Percentiles rank a stretch among this genome's conserved stretches.
Evolutionary conservation across 2,797 vertebrate species (phyloP).

Genomic region (Otolemur crassicaudatus): DNA sequence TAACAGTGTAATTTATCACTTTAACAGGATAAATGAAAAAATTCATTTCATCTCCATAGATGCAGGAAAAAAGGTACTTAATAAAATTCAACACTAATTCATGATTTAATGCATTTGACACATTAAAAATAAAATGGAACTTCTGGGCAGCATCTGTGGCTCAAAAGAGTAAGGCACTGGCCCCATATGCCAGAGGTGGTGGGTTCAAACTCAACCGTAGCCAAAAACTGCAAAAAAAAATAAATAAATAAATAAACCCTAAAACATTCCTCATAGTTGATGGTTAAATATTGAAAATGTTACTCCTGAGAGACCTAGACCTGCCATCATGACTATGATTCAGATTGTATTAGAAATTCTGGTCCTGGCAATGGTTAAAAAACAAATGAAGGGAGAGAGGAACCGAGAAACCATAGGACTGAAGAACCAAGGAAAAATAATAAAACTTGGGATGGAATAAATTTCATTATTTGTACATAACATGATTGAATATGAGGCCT

Average conservation of each 20-base stretch:
- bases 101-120: slow-evolving; percentile 14
- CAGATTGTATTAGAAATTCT: not conserved
- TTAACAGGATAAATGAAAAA: slow-evolving; percentile 39
- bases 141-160: not conserved
- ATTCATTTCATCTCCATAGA: not conserved
- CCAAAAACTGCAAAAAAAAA: not conserved
- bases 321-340: not conserved
- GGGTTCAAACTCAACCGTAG: too few species aligned
- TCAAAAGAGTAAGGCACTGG: too few species aligned
- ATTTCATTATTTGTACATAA: not conserved
- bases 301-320: not conserved
- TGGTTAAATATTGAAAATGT: not conserved
- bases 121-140: slow-evolving; percentile 14
- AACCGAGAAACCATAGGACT: not conserved
- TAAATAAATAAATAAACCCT: not conserved
- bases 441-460: not conserved
- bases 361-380: not conserved
- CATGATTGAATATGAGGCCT: not conserved
- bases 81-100: slow-evolving; percentile 11
- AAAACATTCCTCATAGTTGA: not conserved
- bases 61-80: not conserved
- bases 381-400: not conserved
- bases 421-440: not conserved
- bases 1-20: not conserved
- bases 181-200: too few species aligned